Evolutionary conservation across 2,888 invertebrate genomes (phyloP).

Genomic region (Rhagophthalmus giganteus): DNA sequence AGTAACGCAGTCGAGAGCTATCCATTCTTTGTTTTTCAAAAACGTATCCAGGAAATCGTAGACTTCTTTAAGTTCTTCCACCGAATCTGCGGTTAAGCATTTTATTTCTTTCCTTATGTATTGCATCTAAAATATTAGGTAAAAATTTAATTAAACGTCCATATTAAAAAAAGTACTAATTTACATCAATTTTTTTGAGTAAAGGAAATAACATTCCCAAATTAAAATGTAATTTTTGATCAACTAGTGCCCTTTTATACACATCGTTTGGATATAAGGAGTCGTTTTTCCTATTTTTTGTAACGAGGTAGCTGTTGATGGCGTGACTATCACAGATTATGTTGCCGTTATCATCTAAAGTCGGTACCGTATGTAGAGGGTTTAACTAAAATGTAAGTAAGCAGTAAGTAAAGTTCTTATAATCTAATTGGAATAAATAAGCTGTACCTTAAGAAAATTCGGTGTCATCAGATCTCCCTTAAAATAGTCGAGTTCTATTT

Average conservation of each 20-base stretch:
- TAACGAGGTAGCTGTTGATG: slow-evolving; percentile 63
- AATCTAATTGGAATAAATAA: no score
- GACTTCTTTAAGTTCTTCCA: slow-evolving; percentile 17
- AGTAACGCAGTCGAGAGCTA: slow-evolving; percentile 43
- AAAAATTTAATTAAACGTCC: not conserved
- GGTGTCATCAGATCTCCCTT: slow-evolving; percentile 51
- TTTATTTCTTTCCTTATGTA: slow-evolving; percentile 8
- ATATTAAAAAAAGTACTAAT: not conserved
- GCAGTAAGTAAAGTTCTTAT: no score
- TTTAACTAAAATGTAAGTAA: slow-evolving; percentile 60
- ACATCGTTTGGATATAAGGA: slow-evolving; percentile 59
- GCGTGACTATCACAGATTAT: slow-evolving; percentile 67
- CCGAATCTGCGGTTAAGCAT: not conserved
- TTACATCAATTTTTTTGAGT: slow-evolving; percentile 6
- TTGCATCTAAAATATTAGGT: not conserved
- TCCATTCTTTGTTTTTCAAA: slow-evolving; percentile 38
- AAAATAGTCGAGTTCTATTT: slow-evolving; percentile 52
- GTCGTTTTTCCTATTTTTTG: slow-evolving; percentile 56
- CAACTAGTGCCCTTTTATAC: slow-evolving; percentile 56
- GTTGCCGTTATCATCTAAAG: slow-evolving; percentile 57
- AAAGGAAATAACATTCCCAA: slow-evolving; percentile 41
- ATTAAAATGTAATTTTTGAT: slow-evolving; percentile 59
- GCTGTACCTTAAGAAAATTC: slow-evolving; percentile 45
- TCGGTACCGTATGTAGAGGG: slow-evolving; percentile 65
- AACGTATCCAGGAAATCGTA: slow-evolving; percentile 45